phyloP scores from a whole-genome alignment of 1,140 invertebrate species.

The Drosophila willistoni region DNA sequence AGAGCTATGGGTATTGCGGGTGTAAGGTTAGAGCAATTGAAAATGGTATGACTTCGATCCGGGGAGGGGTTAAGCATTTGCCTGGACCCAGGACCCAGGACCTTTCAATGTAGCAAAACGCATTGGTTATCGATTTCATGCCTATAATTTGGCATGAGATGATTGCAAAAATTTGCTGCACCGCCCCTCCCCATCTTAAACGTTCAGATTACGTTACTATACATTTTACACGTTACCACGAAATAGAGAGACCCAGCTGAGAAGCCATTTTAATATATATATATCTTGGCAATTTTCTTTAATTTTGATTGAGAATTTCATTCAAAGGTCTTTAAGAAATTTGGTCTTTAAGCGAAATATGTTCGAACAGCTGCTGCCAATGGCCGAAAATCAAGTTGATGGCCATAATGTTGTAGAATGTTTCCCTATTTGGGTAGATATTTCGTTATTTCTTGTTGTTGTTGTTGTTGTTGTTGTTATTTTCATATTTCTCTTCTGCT shows the following conservation, averaged over 20 bases:
- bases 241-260: too few relatives aligned
- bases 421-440: constrained; percentile 1
- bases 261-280: too few relatives aligned
- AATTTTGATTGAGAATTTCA: too few relatives aligned
- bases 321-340: too few relatives aligned
- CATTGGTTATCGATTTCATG: constrained; percentile 5
- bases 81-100: constrained; percentile 13
- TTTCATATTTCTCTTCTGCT: background rate
- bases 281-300: too few relatives aligned
- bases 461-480: constrained; percentile 22
- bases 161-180: background rate
- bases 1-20: background rate
- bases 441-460: constrained; percentile 12
- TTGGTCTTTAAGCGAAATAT: background rate
- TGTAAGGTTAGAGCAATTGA: background rate
- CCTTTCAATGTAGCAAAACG: constrained; percentile 25
- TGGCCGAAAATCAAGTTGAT: constrained; percentile 48
- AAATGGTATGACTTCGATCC: background rate
- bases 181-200: background rate
- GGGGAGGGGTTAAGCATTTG: constrained; percentile 37
- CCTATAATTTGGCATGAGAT: background rate
- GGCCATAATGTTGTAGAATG: constrained; percentile 25
- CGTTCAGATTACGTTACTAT: background rate
- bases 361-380: constrained; percentile 48
- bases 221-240: background rate